A percentile compares a stretch with the other conserved stretches of the same genome.
Evolutionary conservation across 2,888 invertebrate genomes (phyloP).

Genomic region (Ommatoiulus sabulosus): DNA sequence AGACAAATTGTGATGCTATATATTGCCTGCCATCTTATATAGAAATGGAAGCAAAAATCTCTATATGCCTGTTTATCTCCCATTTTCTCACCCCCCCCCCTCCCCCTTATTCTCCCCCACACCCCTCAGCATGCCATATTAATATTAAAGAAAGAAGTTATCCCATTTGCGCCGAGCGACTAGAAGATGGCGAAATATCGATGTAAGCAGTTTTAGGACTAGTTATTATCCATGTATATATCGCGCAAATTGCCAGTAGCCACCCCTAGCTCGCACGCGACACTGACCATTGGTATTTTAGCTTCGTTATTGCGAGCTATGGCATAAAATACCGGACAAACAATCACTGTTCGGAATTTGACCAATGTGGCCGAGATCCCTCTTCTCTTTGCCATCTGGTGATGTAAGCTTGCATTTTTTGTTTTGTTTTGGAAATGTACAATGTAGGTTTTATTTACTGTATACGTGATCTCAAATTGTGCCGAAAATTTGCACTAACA

Average conservation of each 20-base stretch:
- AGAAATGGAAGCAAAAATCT: constrained; percentile 33
- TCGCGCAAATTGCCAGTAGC: constrained; percentile 24
- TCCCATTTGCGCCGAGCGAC: constrained; percentile 3
- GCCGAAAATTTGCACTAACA: too few relatives aligned
- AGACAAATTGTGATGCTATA: constrained; percentile 35
- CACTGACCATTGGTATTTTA: constrained; percentile 39
- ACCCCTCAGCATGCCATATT: constrained; percentile 6
- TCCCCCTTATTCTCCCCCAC: not conserved
- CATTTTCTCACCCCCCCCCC: not conserved
- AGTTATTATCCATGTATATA: constrained; percentile 24
- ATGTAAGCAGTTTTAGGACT: constrained; percentile 39
- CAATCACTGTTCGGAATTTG: not conserved
- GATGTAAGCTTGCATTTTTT: not conserved
- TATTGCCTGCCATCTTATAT: constrained; percentile 35
- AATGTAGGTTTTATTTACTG: not conserved
- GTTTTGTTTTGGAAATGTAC: not conserved
- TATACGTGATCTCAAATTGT: not conserved
- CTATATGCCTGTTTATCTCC: not conserved
- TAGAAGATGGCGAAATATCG: constrained; percentile 9
- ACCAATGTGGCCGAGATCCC: not conserved
- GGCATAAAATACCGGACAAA: constrained; percentile 33
- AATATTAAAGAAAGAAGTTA: constrained; percentile 43
- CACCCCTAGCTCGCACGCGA: not conserved
- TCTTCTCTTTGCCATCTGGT: not conserved
- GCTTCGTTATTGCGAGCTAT: not conserved